Percentiles rank a stretch among this genome's conserved stretches.
Evolutionary conservation across 1,140 invertebrate genomes (phyloP).

Genomic region (Pogonomyrmex barbatus): DNA sequence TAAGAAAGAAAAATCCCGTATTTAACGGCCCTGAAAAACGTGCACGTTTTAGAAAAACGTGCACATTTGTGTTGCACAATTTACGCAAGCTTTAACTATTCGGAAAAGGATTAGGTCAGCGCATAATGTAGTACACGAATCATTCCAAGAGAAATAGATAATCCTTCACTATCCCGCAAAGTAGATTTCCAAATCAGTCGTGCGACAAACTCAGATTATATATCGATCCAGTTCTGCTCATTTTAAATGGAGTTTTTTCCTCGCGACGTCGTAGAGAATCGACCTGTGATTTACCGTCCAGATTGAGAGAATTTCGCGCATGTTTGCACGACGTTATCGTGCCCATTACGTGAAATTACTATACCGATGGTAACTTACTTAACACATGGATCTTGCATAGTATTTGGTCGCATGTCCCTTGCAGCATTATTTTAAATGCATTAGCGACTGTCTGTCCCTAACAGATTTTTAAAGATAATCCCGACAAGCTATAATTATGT

Average conservation of each 20-base stretch:
- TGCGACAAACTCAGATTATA: conserved; percentile 13
- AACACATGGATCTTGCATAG: conserved; percentile 3
- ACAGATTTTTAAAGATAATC: conserved; percentile 4
- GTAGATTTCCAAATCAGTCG: conserved; percentile 36
- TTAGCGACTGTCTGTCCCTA: background rate
- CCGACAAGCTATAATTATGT: conserved; percentile 3
- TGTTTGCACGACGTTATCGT: conserved; percentile 18
- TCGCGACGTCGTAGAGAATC: background rate
- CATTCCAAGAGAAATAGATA: conserved; percentile 35
- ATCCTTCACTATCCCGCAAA: conserved; percentile 5
- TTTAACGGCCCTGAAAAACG: background rate
- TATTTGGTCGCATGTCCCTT: background rate
- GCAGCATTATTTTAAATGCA: conserved; percentile 18
- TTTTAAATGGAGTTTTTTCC: conserved; percentile 24
- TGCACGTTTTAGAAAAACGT: background rate
- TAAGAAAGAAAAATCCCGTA: background rate
- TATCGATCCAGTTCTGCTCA: conserved; percentile 37
- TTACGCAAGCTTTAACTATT: conserved; percentile 29
- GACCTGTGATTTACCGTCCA: background rate
- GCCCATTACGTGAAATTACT: conserved; percentile 30
- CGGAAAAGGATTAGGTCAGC: conserved; percentile 38
- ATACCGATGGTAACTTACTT: conserved; percentile 34
- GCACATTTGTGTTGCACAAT: background rate
- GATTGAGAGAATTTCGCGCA: background rate
- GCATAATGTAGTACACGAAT: background rate